These are phyloP conservation scores for Mirounga angustirostris DNA, from an alignment of 2,113 vertebrate species.

Conservation along the genomic window DNA sequence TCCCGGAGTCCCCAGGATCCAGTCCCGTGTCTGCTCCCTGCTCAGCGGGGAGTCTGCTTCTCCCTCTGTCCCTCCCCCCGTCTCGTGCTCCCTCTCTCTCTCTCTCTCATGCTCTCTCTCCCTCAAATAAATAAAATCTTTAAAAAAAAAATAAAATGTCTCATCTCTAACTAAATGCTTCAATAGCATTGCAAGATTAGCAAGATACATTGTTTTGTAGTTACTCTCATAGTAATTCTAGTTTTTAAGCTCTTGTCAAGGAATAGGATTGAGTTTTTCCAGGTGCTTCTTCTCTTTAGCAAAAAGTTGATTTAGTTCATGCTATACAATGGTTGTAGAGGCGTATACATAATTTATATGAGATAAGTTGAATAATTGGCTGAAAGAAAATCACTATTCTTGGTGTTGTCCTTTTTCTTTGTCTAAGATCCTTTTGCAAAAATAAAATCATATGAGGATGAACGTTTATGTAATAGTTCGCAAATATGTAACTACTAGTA, in stretches of 20 bases:
- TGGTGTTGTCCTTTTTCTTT: background rate
- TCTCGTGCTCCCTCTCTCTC: background rate
- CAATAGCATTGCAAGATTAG: background rate
- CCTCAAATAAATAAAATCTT: background rate
- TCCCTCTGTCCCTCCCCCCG: background rate
- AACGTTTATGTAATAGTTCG: background rate
- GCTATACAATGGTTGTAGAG: background rate
- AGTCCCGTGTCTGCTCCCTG: background rate
- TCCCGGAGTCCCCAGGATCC: background rate
- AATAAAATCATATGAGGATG: background rate
- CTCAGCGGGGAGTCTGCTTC: background rate
- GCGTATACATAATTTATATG: background rate
- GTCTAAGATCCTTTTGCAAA: background rate
- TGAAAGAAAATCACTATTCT: background rate
- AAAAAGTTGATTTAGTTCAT: constrained; percentile 38
- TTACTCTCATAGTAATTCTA: constrained; percentile 34
- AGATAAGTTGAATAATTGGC: background rate
- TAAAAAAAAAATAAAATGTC: background rate
- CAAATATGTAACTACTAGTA: background rate
- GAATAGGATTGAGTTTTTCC: background rate
- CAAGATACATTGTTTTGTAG: background rate
- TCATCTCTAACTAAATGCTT: background rate
- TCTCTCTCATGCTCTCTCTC: too few species aligned
- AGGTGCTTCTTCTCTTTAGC: background rate
- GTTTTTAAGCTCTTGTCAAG: constrained; percentile 3